Percentiles rank a stretch among this genome's conserved stretches.
Conservation (phyloP, 2,113 vertebrate species). For the Montifringilla adamsi region DNA sequence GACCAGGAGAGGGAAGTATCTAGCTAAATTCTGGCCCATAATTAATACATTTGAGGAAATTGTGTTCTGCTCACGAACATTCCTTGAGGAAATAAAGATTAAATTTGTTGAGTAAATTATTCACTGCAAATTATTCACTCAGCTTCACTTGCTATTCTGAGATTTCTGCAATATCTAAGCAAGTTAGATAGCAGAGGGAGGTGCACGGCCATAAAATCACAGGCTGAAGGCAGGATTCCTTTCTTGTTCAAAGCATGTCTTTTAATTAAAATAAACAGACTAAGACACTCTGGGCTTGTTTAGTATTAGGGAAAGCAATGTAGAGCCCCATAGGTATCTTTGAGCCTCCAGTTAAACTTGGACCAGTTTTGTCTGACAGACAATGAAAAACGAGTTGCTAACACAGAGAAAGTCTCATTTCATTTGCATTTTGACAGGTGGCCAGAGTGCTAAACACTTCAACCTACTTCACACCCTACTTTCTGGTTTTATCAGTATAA, state of each 20-base stretch:
- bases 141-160: slow-evolving; percentile 22
- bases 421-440: background rate
- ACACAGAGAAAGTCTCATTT: background rate
- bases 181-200: background rate
- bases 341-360: background rate
- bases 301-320: background rate
- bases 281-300: background rate
- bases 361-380: background rate
- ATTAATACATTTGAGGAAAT: slow-evolving; percentile 52
- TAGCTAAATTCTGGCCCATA: slow-evolving; percentile 6
- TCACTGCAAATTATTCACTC: slow-evolving; percentile 48
- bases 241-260: background rate
- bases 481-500: background rate
- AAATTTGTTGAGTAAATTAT: slow-evolving; percentile 55
- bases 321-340: background rate
- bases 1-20: slow-evolving; percentile 32
- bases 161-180: background rate
- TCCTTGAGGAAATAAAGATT: slow-evolving; percentile 54
- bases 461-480: background rate
- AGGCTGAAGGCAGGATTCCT: background rate
- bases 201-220: background rate
- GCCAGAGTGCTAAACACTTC: background rate
- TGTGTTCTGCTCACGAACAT: slow-evolving; percentile 4
- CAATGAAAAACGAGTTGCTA: background rate
- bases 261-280: background rate